Conservation (phyloP, 2,113 vertebrate genomes). For the Cyanoramphus novaezelandiae region DNA sequence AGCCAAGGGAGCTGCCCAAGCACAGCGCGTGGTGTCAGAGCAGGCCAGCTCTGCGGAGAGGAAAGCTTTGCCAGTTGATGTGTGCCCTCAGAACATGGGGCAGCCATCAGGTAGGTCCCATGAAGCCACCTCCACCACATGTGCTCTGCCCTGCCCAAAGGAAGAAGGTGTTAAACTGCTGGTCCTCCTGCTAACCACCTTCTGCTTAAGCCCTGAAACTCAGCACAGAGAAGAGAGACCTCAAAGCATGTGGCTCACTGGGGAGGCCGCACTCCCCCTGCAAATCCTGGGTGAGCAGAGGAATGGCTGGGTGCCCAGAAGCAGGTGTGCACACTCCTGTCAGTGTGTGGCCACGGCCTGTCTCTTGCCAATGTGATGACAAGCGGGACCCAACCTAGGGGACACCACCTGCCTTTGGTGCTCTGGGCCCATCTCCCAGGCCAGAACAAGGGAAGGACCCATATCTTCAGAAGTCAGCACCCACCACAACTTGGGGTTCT, state of each 20-base stretch:
- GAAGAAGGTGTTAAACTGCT: constrained; percentile 47
- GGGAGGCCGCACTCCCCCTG: accelerated
- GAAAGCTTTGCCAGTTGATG: background rate
- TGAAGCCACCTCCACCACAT: accelerated
- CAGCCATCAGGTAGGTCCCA: background rate
- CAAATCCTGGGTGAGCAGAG: accelerated
- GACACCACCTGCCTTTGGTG: background rate
- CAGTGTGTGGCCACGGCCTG: accelerated
- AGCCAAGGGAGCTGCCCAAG: background rate
- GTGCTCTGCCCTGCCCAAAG: accelerated
- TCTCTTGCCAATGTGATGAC: background rate
- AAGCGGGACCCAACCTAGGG: background rate
- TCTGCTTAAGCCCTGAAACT: background rate
- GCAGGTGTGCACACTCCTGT: accelerated
- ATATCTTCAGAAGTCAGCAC: background rate
- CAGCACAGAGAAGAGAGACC: background rate
- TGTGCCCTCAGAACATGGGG: background rate
- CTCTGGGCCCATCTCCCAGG: background rate
- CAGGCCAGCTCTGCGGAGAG: background rate
- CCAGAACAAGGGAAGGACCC: background rate
- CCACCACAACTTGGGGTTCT: background rate
- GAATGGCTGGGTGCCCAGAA: background rate
- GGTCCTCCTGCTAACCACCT: background rate
- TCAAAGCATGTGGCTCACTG: accelerated
- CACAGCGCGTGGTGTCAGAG: accelerated